Conservation (phyloP, 2,797 vertebrate species). For the Hephaestus fuliginosus region DNA sequence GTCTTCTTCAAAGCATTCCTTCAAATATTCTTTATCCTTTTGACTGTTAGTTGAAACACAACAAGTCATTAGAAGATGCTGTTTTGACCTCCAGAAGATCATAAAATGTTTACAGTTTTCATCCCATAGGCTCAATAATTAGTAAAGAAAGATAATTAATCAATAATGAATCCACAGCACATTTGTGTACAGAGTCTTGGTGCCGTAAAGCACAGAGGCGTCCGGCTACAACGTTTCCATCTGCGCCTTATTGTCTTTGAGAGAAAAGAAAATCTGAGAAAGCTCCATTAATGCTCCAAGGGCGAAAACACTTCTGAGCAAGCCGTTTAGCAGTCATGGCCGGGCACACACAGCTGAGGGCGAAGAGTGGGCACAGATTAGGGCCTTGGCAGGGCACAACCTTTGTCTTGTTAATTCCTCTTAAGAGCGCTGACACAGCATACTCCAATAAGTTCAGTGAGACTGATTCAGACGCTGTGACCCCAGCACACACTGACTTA, state of each 20-base stretch:
- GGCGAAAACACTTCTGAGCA: slow-evolving; percentile 27
- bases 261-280: slow-evolving; percentile 27
- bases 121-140: neutral
- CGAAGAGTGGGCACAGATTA: slow-evolving; percentile 52
- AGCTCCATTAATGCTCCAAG: slow-evolving; percentile 26
- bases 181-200: neutral
- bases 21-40: slow-evolving; percentile 1
- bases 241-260: slow-evolving; percentile 12
- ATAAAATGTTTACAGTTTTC: neutral
- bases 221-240: neutral
- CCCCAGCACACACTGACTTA: slow-evolving; percentile 29
- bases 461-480: slow-evolving; percentile 33
- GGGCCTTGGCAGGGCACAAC: slow-evolving; percentile 54
- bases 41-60: neutral
- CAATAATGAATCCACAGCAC: neutral
- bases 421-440: slow-evolving; percentile 53
- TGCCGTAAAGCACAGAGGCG: neutral
- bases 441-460: slow-evolving; percentile 24
- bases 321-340: slow-evolving; percentile 62
- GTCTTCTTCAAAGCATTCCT: neutral
- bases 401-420: slow-evolving; percentile 62
- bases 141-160: neutral
- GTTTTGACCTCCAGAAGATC: neutral
- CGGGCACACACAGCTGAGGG: slow-evolving; percentile 43
- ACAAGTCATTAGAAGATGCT: neutral